A percentile compares a stretch with the other conserved stretches of the same genome.
These are phyloP conservation scores for Scatophagus argus DNA, from an alignment of 2,113 vertebrate species.

Conservation along the genomic window DNA sequence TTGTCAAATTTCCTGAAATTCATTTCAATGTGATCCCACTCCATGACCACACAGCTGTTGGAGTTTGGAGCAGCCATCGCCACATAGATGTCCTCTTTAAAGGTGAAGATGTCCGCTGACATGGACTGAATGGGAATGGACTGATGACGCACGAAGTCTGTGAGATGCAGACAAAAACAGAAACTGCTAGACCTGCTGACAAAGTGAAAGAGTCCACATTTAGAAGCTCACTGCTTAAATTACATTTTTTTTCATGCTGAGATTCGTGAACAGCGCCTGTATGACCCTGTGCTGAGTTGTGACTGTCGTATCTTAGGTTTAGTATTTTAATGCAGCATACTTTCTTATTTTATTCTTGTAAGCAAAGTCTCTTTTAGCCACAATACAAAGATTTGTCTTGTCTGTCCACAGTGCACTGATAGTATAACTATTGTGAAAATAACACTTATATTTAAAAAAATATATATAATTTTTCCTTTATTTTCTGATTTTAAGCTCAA, in stretches of 20 bases:
- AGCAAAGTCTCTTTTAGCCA: background rate
- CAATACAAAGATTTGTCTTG: background rate
- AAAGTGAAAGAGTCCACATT: slow-evolving; percentile 7
- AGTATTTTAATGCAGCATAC: background rate
- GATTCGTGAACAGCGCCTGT: background rate
- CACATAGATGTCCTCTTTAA: slow-evolving; percentile 96
- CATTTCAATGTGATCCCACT: slow-evolving; percentile 99
- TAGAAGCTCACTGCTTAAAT: slow-evolving; percentile 12
- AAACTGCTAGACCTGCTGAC: slow-evolving; percentile 25
- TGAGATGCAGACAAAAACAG: slow-evolving; percentile 56
- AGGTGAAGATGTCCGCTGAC: slow-evolving; percentile 94
- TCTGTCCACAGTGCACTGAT: background rate
- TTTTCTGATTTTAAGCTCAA: too few relatives aligned
- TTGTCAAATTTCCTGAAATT: slow-evolving; percentile 98
- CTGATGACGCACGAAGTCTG: slow-evolving; percentile 97
- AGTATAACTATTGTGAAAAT: background rate
- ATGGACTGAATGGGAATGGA: slow-evolving; percentile 93
- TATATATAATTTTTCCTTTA: too few relatives aligned
- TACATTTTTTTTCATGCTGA: background rate
- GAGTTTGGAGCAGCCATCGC: slow-evolving; percentile 94
- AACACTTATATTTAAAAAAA: background rate
- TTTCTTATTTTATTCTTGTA: background rate
- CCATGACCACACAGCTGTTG: slow-evolving; percentile 97
- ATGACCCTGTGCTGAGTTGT: background rate
- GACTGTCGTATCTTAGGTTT: background rate